phyloP scores from a whole-genome alignment of 2,888 invertebrate species.

The Dasysyrphus tricinctus region DNA sequence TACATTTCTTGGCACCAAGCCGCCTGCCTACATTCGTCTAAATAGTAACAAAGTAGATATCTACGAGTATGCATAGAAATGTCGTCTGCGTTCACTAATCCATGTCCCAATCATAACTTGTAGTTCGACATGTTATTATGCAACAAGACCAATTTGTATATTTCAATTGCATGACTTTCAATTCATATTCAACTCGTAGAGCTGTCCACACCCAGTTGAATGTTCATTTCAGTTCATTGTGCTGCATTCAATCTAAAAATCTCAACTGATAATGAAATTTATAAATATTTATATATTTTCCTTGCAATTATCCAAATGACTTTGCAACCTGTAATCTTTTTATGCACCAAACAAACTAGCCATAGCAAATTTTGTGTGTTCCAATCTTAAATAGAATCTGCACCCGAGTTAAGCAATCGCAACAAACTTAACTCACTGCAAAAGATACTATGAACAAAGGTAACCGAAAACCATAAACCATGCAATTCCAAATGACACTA shows the following conservation, averaged over 20 bases:
- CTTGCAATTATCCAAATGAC: conserved; percentile 32
- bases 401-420: conserved; percentile 30
- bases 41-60: conserved; percentile 33
- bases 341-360: not conserved
- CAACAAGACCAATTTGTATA: conserved; percentile 50
- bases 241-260: conserved; percentile 27
- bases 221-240: conserved; percentile 8
- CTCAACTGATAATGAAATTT: conserved; percentile 53
- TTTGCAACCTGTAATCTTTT: conserved; percentile 33
- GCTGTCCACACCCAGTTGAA: conserved; percentile 65
- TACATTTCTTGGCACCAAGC: conserved; percentile 18
- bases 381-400: conserved; percentile 54
- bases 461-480: conserved; percentile 69
- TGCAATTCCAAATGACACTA: conserved; percentile 69
- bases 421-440: conserved; percentile 9
- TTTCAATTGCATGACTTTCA: conserved; percentile 33
- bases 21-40: conserved; percentile 16
- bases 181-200: conserved; percentile 10
- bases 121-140: conserved; percentile 37
- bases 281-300: conserved; percentile 15
- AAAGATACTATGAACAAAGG: conserved; percentile 46
- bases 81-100: not conserved
- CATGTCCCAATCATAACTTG: conserved; percentile 24
- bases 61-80: too few species aligned
- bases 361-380: not conserved